phyloP scores from a whole-genome alignment of 2,113 vertebrate species.

The Atlantisia rogersi region DNA sequence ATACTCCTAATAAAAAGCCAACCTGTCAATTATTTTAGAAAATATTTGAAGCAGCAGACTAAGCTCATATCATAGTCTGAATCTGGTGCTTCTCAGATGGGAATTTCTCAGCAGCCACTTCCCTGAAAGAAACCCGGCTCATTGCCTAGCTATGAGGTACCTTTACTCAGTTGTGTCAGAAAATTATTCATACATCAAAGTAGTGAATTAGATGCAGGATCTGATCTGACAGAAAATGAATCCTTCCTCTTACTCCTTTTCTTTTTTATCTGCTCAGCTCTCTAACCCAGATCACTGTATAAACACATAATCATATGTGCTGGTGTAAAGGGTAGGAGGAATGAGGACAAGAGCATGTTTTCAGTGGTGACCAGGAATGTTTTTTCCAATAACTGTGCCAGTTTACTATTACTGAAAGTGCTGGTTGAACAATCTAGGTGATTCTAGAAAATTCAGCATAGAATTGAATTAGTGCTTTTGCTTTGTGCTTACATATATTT shows the following conservation, averaged over 20 bases:
- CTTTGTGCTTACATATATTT: neutral
- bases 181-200: neutral
- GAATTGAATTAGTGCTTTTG: neutral
- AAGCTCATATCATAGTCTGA: neutral
- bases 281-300: neutral
- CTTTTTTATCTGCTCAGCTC: neutral
- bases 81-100: neutral
- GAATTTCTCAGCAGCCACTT: neutral
- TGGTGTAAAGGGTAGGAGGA: neutral
- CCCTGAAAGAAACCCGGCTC: neutral
- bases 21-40: neutral
- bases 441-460: neutral
- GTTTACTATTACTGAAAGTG: neutral
- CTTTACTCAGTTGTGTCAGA: neutral
- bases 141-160: neutral
- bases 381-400: neutral
- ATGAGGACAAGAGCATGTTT: neutral
- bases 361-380: neutral
- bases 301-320: neutral
- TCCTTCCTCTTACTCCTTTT: neutral
- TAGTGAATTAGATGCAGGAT: neutral
- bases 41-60: neutral
- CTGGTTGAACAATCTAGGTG: neutral
- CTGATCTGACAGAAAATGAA: neutral
- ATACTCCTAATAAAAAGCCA: neutral